These are phyloP conservation scores for Cotesia congregata DNA, from an alignment of 2,888 invertebrate genomes.

Conservation along the genomic window DNA sequence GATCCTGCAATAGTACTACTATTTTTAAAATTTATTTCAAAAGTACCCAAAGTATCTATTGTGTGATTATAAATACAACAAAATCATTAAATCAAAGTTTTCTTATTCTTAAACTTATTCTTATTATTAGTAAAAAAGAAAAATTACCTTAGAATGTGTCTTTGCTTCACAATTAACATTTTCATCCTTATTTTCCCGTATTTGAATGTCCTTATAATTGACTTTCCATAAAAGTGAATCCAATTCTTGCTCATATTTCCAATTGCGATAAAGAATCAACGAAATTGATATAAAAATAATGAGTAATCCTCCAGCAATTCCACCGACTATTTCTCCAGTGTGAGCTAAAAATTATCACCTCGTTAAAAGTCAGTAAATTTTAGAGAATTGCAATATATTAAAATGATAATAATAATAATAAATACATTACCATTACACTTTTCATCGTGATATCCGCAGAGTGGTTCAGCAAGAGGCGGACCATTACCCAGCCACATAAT, in stretches of 20 bases:
- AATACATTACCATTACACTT: constrained; percentile 87
- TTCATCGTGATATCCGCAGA: constrained; percentile 91
- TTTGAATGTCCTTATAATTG: constrained; percentile 89
- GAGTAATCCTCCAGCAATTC: constrained; percentile 83
- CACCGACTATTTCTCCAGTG: constrained; percentile 86
- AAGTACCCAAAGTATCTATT: no score
- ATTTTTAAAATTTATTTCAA: no score
- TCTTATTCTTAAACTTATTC: no score
- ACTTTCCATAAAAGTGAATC: constrained; percentile 95
- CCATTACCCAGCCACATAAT: constrained; percentile 85
- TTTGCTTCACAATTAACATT: constrained; percentile 62
- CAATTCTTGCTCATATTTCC: constrained; percentile 94
- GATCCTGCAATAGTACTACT: no score
- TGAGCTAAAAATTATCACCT: constrained; percentile 74
- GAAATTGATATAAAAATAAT: constrained; percentile 81
- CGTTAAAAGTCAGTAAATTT: constrained; percentile 38
- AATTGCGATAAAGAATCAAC: constrained; percentile 87
- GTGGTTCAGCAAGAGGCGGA: constrained; percentile 87
- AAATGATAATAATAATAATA: no score
- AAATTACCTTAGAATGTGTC: constrained; percentile 56
- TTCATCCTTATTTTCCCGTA: constrained; percentile 75
- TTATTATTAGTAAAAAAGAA: background rate
- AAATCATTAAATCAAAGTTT: no score
- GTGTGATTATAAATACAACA: no score
- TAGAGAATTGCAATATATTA: background rate